Percentiles rank a stretch among this genome's conserved stretches.
Evolutionary conservation across 2,113 vertebrate species (phyloP).

Genomic region (Patagioenas fasciata): DNA sequence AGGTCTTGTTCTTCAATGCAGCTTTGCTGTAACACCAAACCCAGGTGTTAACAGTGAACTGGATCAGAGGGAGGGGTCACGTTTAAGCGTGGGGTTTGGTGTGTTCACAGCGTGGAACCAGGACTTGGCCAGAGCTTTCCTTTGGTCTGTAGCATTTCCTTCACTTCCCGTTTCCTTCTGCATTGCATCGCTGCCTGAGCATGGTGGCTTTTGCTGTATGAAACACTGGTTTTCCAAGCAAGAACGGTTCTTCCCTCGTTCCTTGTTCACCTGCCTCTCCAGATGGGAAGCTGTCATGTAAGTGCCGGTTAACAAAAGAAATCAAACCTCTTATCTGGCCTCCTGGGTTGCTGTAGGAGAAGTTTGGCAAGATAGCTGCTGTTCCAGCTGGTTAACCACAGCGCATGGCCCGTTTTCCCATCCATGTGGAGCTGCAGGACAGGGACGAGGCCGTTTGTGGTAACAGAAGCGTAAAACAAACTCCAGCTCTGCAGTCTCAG

Average conservation of each 20-base stretch:
- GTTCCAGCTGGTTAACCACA: background rate
- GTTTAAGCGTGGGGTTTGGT: background rate
- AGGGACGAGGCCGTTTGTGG: accelerated
- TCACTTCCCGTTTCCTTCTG: background rate
- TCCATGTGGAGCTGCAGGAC: accelerated
- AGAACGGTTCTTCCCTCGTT: accelerated
- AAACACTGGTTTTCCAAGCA: background rate
- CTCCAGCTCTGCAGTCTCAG: background rate
- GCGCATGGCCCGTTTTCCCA: accelerated
- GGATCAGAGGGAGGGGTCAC: background rate
- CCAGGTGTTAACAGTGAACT: background rate
- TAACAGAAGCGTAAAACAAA: accelerated
- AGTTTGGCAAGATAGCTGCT: background rate
- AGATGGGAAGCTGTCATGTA: background rate
- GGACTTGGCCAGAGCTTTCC: background rate
- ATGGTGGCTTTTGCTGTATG: background rate
- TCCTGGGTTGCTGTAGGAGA: background rate
- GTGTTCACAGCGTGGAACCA: background rate
- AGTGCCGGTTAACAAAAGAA: background rate
- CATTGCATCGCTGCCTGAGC: background rate
- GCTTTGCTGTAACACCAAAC: background rate
- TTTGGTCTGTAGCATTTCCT: background rate
- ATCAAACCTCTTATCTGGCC: background rate
- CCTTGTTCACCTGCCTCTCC: background rate
- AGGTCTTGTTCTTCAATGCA: background rate